Conservation (phyloP, 2,888 invertebrate genomes). For the Ophioninae sp. region DNA sequence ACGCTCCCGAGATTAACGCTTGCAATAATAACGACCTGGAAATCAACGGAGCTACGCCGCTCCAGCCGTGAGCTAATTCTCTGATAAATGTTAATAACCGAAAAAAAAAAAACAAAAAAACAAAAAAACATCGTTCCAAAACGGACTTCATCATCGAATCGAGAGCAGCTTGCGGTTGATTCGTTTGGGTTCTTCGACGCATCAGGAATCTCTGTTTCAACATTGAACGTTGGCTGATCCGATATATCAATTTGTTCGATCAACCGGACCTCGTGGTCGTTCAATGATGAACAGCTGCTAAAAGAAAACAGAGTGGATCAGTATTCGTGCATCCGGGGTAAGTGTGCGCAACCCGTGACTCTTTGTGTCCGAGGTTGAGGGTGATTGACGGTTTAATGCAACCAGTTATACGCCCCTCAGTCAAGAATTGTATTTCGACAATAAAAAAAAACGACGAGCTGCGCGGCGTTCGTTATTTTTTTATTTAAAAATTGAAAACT, state of each 20-base stretch:
- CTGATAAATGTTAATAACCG: neutral
- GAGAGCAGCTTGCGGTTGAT: neutral
- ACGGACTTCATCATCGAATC: no score
- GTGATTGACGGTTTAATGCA: no score
- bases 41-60: slow-evolving; percentile 48
- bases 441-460: no score
- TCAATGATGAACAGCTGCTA: slow-evolving; percentile 58
- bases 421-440: no score
- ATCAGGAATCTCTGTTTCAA: neutral
- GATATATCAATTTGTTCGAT: slow-evolving; percentile 57
- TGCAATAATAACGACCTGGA: slow-evolving; percentile 39
- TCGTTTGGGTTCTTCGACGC: neutral
- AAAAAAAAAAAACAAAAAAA: slow-evolving; percentile 19
- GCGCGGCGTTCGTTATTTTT: no score
- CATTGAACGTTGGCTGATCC: slow-evolving; percentile 27
- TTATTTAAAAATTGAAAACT: no score
- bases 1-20: slow-evolving; percentile 39
- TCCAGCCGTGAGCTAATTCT: slow-evolving; percentile 9
- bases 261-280: slow-evolving; percentile 33
- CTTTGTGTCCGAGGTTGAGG: no score
- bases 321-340: no score
- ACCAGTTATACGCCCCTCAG: no score
- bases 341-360: no score
- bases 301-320: slow-evolving; percentile 14
- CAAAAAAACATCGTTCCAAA: no score